These are phyloP conservation scores for Amiota minor DNA, from an alignment of 2,888 invertebrate genomes.

Conservation along the genomic window DNA sequence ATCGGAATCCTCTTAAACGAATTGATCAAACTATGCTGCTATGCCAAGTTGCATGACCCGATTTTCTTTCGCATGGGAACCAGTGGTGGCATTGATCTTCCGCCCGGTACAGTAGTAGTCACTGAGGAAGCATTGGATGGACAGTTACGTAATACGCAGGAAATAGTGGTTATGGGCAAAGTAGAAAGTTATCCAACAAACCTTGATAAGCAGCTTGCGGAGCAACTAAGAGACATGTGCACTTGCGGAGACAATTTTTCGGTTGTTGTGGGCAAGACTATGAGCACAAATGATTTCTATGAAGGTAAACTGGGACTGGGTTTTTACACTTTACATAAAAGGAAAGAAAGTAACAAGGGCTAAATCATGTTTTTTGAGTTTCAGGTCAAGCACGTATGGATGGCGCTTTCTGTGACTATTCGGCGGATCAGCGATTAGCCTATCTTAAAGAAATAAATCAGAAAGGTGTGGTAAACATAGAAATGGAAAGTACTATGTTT, in stretches of 20 bases:
- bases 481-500: slow-evolving; percentile 95
- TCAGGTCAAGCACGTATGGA: slow-evolving; percentile 92
- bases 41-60: slow-evolving; percentile 88
- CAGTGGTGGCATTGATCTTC: slow-evolving; percentile 91
- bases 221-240: slow-evolving; percentile 82
- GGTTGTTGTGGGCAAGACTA: slow-evolving; percentile 88
- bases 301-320: slow-evolving; percentile 79
- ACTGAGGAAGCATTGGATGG: slow-evolving; percentile 92
- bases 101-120: slow-evolving; percentile 92
- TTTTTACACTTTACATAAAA: not conserved
- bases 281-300: slow-evolving; percentile 97
- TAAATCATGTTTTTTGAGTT: not conserved
- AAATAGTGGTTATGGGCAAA: slow-evolving; percentile 89
- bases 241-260: slow-evolving; percentile 83
- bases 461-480: slow-evolving; percentile 90
- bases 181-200: slow-evolving; percentile 83
- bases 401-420: slow-evolving; percentile 94
- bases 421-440: slow-evolving; percentile 85
- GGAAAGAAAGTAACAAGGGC: not conserved
- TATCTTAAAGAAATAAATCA: slow-evolving; percentile 82
- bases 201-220: slow-evolving; percentile 83
- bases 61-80: slow-evolving; percentile 93
- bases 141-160: slow-evolving; percentile 82
- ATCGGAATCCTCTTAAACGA: slow-evolving; percentile 94
- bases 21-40: slow-evolving; percentile 92